Conservation (phyloP, 2,113 vertebrate genomes). For the Myocastor coypus region DNA sequence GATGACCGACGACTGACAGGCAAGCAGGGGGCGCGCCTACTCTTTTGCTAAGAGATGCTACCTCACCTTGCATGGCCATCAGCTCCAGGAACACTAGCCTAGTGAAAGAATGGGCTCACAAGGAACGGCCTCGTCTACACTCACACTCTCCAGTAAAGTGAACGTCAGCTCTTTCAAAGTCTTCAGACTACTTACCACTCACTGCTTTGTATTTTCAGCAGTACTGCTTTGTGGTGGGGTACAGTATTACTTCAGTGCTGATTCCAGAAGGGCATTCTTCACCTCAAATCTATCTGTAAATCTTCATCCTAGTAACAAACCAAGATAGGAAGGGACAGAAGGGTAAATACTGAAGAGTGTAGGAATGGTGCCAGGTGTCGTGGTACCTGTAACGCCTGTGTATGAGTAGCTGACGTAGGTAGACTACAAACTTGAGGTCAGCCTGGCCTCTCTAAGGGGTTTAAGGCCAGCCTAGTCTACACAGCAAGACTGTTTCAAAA, state of each 20-base stretch:
- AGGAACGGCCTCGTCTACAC: not conserved
- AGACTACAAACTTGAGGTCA: not conserved
- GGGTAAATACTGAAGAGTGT: not conserved
- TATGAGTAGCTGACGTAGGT: not conserved
- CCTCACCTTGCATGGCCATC: not conserved
- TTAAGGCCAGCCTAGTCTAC: not conserved
- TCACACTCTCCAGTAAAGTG: not conserved
- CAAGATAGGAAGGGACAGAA: not conserved
- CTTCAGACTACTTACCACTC: not conserved
- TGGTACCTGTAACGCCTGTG: not conserved
- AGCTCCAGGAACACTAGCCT: not conserved
- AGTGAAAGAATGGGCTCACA: not conserved
- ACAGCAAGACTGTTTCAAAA: not conserved
- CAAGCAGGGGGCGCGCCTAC: not conserved
- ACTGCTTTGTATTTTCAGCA: not conserved
- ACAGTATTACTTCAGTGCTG: not conserved
- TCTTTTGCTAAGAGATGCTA: not conserved
- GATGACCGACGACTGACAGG: not conserved
- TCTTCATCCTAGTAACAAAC: slow-evolving; percentile 16
- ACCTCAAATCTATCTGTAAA: not conserved
- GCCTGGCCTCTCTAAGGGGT: not conserved
- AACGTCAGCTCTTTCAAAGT: not conserved
- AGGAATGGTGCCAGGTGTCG: not conserved
- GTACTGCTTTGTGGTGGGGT: not conserved
- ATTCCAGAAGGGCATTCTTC: not conserved